Evolutionary conservation across 2,888 invertebrate genomes (phyloP), one percentile per base, ranked within the genome.

Genomic region (Hirtodrosophila trivittata): DNA sequence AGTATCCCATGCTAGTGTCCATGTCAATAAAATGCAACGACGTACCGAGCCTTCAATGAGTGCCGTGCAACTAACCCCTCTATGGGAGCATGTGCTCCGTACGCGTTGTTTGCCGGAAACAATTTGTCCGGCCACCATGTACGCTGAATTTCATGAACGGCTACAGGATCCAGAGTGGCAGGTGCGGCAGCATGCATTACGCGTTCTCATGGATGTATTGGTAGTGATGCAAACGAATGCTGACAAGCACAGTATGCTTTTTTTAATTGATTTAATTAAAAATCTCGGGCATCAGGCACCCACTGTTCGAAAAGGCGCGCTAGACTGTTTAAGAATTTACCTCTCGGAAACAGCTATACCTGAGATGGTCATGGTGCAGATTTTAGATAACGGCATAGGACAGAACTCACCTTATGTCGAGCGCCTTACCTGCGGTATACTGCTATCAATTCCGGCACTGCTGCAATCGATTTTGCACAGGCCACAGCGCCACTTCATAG

Each of bases 221-320:
- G 95, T 96, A 2, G 93, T 95, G 33, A 93, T 96, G 66, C 93
- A 93, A 35, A 92, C 93, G 45, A 93, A 93, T 49, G 92, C 96
- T 10, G 94, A 96, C 73, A 92, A 93, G 59, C 93, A 94, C 55
- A 51, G 32, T 30, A n/a, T 26, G 28, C 35, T 47, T 13, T 68
- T 71, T 18, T 21, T 71, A 21, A 43, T 13, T n/a, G 71, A 69
- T 25, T 28, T 71, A 16, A 74, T 96, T 25, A 93, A 93, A 73
- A 97, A 96, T 90, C 91, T 97, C 45, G 96, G 96, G 2, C 95
- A 96, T 88, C 92, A 93, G 41, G 95, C 95, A 0, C 96, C 96
- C 0, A 95, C 96, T 0, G 95, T 96, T 0, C 92, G 96, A 9
- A 96, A 95, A 89, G 95, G 95, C 5, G 95, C 96, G 0, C 90